Conservation (phyloP, 2,113 vertebrate genomes). For the Colistium nudipinnis region DNA sequence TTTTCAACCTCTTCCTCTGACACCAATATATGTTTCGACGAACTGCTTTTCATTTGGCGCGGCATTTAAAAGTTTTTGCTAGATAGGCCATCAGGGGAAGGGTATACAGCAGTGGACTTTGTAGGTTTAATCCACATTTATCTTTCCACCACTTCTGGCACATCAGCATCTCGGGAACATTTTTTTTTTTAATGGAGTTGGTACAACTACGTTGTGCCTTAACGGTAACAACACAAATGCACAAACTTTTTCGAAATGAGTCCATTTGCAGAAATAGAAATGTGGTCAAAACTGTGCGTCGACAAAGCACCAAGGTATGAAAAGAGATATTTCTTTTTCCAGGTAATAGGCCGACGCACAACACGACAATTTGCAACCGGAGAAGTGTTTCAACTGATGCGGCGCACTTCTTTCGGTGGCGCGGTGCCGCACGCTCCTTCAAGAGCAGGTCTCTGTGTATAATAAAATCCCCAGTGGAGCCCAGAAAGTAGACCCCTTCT, state of each 20-base stretch:
- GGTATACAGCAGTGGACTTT: background rate
- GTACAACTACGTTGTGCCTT: background rate
- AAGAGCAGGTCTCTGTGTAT: constrained; percentile 42
- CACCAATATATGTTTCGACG: constrained; percentile 20
- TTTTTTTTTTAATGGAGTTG: background rate
- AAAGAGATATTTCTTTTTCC: constrained; percentile 41
- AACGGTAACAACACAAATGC: too few species aligned
- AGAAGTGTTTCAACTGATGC: constrained; percentile 45
- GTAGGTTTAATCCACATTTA: background rate
- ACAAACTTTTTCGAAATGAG: too few species aligned
- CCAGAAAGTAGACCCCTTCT: constrained; percentile 69
- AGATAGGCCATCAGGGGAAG: background rate
- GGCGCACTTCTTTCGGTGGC: constrained; percentile 20
- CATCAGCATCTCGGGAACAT: background rate
- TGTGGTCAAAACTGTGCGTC: background rate
- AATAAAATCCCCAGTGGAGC: constrained; percentile 67
- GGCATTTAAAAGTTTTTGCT: background rate
- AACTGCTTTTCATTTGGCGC: background rate
- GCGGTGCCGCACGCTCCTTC: constrained; percentile 27
- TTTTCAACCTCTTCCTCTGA: constrained; percentile 20
- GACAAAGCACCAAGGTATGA: constrained; percentile 45
- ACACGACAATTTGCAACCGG: constrained; percentile 30
- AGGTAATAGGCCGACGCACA: constrained; percentile 32
- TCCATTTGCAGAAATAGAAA: constrained; percentile 7
- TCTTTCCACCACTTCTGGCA: background rate